Percentiles rank a stretch among this genome's conserved stretches.
These are phyloP conservation scores for Empidonax traillii DNA, from an alignment of 2,113 vertebrate genomes.

Conservation along the genomic window DNA sequence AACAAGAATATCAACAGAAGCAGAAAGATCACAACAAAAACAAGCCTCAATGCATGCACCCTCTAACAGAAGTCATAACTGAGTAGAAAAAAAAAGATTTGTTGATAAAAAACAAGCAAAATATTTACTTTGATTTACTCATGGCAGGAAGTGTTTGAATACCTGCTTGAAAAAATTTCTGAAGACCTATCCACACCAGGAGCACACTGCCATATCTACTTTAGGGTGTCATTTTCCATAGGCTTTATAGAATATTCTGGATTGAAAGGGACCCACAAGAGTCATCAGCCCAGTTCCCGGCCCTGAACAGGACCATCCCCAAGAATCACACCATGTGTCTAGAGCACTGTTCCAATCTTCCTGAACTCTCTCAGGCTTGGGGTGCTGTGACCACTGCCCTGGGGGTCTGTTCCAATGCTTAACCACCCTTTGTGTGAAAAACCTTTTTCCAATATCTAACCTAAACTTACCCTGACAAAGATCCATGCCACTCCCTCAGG, in stretches of 20 bases:
- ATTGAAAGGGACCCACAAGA: background rate
- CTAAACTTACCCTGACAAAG: background rate
- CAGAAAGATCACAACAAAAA: background rate
- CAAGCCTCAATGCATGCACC: background rate
- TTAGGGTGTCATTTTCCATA: background rate
- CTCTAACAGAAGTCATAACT: background rate
- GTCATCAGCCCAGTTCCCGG: background rate
- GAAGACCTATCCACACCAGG: background rate
- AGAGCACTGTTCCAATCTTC: background rate
- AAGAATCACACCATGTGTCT: background rate
- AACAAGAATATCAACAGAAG: background rate
- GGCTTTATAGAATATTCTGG: background rate
- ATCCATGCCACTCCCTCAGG: accelerated
- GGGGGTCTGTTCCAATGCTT: background rate
- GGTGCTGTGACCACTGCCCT: background rate
- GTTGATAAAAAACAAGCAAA: background rate
- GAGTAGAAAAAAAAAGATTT: background rate
- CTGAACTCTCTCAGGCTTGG: background rate
- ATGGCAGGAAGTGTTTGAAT: background rate
- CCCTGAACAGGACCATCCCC: background rate
- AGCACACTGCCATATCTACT: background rate
- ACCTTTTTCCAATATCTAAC: accelerated
- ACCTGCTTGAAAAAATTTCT: background rate
- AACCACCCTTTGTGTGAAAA: accelerated
- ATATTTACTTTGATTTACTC: background rate